Conservation (phyloP, 2,888 invertebrate species). For the Macroteleia sp. region DNA sequence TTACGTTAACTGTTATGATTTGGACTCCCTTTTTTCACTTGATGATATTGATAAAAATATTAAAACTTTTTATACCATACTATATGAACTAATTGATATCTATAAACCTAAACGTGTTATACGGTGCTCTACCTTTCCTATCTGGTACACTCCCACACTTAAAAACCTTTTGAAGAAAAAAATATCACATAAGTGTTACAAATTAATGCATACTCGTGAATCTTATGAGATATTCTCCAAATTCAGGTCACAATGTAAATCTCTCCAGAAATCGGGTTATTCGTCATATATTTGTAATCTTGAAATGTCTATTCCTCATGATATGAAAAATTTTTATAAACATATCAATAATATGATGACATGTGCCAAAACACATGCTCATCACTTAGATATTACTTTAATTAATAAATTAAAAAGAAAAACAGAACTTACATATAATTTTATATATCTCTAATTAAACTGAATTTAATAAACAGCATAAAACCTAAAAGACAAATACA, state of each 20-base stretch:
- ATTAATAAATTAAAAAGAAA: too few relatives aligned
- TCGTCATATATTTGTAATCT: not conserved
- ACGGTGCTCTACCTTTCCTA: not conserved
- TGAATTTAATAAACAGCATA: too few relatives aligned
- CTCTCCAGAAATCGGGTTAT: not conserved
- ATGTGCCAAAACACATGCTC: too few relatives aligned
- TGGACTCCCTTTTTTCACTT: not conserved
- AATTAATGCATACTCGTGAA: not conserved
- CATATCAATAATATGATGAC: not conserved
- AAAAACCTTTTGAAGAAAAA: not conserved
- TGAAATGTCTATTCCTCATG: not conserved
- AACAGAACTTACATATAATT: too few relatives aligned
- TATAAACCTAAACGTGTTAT: not conserved
- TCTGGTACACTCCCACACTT: not conserved
- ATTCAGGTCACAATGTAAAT: not conserved
- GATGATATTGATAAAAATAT: not conserved
- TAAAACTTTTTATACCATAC: not conserved
- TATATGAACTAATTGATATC: not conserved
- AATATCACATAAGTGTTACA: not conserved
- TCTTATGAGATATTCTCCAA: not conserved
- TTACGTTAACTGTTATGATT: not conserved
- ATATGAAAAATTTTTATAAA: constrained; percentile 1
- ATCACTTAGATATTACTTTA: too few relatives aligned
- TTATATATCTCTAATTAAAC: too few relatives aligned
- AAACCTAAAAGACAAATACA: too few relatives aligned